These are phyloP conservation scores for Pterophyllum scalare DNA, from an alignment of 2,113 vertebrate genomes.

Conservation along the genomic window DNA sequence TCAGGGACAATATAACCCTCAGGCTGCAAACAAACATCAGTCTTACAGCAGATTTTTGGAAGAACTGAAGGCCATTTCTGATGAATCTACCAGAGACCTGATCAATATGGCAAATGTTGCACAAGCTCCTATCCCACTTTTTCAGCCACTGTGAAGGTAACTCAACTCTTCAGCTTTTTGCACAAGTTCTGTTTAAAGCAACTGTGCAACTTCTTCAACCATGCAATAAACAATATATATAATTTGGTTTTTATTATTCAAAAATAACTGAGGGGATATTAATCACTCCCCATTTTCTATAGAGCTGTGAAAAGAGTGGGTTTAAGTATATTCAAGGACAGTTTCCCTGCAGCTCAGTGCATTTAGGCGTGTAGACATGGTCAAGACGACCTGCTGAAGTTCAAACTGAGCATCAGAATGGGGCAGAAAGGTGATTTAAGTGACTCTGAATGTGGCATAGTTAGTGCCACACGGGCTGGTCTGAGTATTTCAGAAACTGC, in stretches of 20 bases:
- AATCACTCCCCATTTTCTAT: background rate
- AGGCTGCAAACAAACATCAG: background rate
- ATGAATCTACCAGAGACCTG: background rate
- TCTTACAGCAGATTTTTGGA: background rate
- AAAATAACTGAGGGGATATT: background rate
- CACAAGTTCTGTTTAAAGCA: background rate
- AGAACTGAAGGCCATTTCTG: background rate
- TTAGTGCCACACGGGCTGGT: no score
- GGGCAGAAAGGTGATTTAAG: background rate
- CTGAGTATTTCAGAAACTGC: no score
- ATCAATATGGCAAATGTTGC: conserved; percentile 30
- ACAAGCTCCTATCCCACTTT: conserved; percentile 7
- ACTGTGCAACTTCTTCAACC: background rate
- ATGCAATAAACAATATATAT: background rate
- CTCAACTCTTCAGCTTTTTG: background rate
- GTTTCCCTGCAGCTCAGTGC: background rate
- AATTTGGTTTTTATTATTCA: background rate
- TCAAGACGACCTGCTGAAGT: background rate
- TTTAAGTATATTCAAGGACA: background rate
- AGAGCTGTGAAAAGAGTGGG: background rate
- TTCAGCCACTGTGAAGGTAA: background rate
- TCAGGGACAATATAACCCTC: background rate
- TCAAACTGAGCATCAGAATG: background rate
- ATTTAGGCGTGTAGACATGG: accelerated
- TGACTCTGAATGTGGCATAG: background rate